Conservation (phyloP, 2,888 invertebrate species). For the Hydrotaea diabolus region DNA sequence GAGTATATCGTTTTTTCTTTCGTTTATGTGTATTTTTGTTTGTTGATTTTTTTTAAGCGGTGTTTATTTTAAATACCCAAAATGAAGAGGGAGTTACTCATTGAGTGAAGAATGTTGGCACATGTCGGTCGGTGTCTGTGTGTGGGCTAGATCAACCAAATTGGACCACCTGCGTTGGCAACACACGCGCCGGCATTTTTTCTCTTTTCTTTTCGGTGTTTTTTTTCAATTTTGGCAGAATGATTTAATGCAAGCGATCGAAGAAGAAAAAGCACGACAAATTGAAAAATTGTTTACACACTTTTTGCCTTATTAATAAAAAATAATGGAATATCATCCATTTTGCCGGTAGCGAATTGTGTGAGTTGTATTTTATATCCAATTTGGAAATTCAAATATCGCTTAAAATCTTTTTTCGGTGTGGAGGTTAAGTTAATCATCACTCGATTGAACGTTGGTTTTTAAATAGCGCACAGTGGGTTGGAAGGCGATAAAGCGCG, state of each 20-base stretch:
- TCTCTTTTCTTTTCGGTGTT: too few relatives aligned
- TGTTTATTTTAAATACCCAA: neutral
- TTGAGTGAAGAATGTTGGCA: neutral
- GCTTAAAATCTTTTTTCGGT: neutral
- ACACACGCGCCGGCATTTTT: slow-evolving; percentile 16
- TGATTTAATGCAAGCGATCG: too few relatives aligned
- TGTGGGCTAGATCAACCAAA: slow-evolving; percentile 4
- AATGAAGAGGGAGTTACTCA: slow-evolving; percentile 25
- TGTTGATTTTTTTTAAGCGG: too few relatives aligned
- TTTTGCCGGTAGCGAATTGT: slow-evolving; percentile 6
- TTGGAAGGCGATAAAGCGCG: too few relatives aligned
- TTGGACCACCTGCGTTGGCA: slow-evolving; percentile 41
- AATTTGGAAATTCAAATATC: neutral
- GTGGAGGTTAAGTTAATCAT: slow-evolving; percentile 9
- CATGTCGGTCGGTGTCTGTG: too few relatives aligned
- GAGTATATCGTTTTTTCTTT: neutral
- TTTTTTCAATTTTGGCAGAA: too few relatives aligned
- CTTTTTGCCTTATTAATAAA: neutral
- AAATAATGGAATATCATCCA: neutral
- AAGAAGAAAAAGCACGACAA: neutral
- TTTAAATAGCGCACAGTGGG: too few relatives aligned
- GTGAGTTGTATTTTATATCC: neutral
- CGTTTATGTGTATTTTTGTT: neutral
- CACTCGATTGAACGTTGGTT: neutral
- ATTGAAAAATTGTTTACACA: slow-evolving; percentile 21